A percentile compares a stretch with the other conserved stretches of the same genome.
These are phyloP conservation scores for Apodemia zela DNA, from an alignment of 2,888 invertebrate species.

Conservation along the genomic window DNA sequence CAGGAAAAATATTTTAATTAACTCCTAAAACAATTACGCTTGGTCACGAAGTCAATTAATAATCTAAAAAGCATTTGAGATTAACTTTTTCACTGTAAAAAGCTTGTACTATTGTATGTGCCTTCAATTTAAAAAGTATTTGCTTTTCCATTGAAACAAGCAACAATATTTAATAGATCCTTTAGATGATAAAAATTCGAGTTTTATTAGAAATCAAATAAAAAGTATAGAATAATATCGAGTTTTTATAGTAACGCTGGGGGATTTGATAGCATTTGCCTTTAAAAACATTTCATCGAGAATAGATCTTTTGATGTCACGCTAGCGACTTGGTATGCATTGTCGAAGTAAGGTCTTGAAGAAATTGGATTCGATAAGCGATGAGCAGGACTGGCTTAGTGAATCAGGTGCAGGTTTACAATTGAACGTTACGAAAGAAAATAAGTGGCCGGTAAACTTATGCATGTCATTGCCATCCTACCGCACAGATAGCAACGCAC, in stretches of 20 bases:
- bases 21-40: no score
- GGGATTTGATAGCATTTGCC: constrained; percentile 26
- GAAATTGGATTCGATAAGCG: constrained; percentile 12
- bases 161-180: background rate
- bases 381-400: background rate
- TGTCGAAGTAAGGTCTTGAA: constrained; percentile 26
- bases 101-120: no score
- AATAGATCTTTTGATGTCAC: constrained; percentile 40
- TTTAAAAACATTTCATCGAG: constrained; percentile 41
- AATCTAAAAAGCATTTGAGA: no score
- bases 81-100: no score
- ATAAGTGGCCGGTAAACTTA: no score
- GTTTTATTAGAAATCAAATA: background rate
- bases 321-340: constrained; percentile 34
- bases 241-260: background rate
- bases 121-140: background rate
- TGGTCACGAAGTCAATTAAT: no score
- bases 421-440: no score
- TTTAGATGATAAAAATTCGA: background rate
- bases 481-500: no score
- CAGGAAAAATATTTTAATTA: no score
- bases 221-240: background rate
- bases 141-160: background rate
- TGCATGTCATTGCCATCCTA: no score
- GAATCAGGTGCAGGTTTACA: background rate